phyloP scores from a whole-genome alignment of 2,888 invertebrate species.

The Piscicola geometra region DNA sequence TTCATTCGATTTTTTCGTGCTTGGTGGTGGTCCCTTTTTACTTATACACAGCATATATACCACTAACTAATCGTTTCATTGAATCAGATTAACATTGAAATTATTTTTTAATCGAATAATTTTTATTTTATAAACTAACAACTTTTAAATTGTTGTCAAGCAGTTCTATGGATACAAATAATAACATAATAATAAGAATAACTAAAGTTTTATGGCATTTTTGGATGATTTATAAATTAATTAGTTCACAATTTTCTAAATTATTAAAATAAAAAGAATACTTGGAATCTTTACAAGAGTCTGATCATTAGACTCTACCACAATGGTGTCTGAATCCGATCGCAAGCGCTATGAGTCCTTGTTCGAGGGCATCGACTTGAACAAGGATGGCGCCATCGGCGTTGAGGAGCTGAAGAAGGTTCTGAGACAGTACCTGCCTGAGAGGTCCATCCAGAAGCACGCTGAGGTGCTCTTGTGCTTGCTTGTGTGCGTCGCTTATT shows the following conservation, averaged over 20 bases:
- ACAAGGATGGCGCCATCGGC: slow-evolving; percentile 43
- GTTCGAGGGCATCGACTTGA: slow-evolving; percentile 39
- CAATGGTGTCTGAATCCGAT: slow-evolving; percentile 31
- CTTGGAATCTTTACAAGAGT: background rate
- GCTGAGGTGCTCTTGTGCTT: background rate
- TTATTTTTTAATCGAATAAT: too few species aligned
- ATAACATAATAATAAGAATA: too few species aligned
- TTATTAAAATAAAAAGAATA: background rate
- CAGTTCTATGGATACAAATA: too few species aligned
- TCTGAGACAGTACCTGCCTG: slow-evolving; percentile 18
- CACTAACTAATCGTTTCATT: too few species aligned
- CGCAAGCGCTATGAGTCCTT: slow-evolving; percentile 36
- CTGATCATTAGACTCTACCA: too few species aligned
- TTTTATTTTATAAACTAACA: too few species aligned
- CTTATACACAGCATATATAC: too few species aligned
- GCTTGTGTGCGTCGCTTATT: background rate
- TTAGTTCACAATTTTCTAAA: background rate
- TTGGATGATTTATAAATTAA: background rate
- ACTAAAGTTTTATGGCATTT: background rate
- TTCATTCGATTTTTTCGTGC: too few species aligned
- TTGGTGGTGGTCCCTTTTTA: too few species aligned
- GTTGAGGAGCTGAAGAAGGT: slow-evolving; percentile 39
- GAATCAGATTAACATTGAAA: too few species aligned
- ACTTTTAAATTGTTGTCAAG: too few species aligned
- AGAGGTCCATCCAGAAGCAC: background rate